Evolutionary conservation across 2,113 vertebrate genomes (phyloP).

Genomic region (Brachyhypopomus gauderio): DNA sequence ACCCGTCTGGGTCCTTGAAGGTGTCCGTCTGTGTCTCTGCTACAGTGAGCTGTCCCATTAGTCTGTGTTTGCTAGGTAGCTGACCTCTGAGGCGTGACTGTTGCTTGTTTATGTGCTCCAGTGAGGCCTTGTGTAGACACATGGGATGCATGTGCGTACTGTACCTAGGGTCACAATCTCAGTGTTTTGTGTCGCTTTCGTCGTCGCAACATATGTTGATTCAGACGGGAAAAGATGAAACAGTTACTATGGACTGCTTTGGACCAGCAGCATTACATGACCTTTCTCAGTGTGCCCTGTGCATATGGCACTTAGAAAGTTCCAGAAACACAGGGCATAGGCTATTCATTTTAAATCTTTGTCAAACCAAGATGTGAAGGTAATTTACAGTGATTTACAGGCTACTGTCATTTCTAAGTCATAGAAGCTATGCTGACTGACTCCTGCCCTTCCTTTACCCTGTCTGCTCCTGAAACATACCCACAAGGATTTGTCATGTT

Average conservation of each 20-base stretch:
- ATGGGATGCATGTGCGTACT: conserved; percentile 20
- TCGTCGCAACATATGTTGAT: neutral
- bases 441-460: no score
- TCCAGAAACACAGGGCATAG: neutral
- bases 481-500: no score
- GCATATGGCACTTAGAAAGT: neutral
- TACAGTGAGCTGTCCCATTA: neutral
- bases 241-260: neutral
- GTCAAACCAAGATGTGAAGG: no score
- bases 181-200: neutral
- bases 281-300: neutral
- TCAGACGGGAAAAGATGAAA: neutral
- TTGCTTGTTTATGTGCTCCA: conserved; percentile 65
- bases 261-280: neutral
- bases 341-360: neutral
- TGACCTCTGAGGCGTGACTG: conserved; percentile 60
- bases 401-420: no score
- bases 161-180: conserved; percentile 12
- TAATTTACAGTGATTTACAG: no score
- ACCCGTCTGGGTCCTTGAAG: neutral
- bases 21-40: neutral
- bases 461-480: no score
- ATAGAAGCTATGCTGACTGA: no score
- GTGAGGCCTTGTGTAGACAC: conserved; percentile 62
- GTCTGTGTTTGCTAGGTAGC: conserved; percentile 48